A percentile compares a stretch with the other conserved stretches of the same genome.
Evolutionary conservation across 2,113 vertebrate genomes (phyloP).

Genomic region (Heloderma charlesbogerti): DNA sequence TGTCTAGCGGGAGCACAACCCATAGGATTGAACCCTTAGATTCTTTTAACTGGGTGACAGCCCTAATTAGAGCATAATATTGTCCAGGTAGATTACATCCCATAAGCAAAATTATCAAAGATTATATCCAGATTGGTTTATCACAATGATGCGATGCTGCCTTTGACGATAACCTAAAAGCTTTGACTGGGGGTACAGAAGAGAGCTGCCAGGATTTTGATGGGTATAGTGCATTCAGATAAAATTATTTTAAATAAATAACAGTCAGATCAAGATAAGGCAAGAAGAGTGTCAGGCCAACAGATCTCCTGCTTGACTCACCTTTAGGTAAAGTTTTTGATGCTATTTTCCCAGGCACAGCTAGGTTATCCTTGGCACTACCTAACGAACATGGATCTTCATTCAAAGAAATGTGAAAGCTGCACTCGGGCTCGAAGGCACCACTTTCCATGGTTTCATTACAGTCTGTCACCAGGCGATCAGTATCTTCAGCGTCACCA

Average conservation of each 20-base stretch:
- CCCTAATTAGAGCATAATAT: not conserved
- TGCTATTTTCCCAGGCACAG: conserved; percentile 52
- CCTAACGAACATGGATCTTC: conserved; percentile 55
- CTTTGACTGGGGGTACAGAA: not conserved
- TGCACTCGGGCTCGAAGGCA: not conserved
- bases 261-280: not conserved
- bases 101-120: not conserved
- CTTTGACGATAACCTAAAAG: not conserved
- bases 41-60: not conserved
- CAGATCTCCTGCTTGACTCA: conserved; percentile 55
- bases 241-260: no score
- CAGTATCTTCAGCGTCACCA: conserved; percentile 73
- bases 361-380: conserved; percentile 57
- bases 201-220: no score
- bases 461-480: conserved; percentile 23
- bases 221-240: no score
- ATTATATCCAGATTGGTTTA: no score
- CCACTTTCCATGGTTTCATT: conserved; percentile 41
- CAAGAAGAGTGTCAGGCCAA: not conserved
- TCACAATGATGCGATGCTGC: no score
- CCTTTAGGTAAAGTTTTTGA: conserved; percentile 67
- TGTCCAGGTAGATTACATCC: not conserved
- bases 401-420: conserved; percentile 56
- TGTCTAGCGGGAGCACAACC: no score
- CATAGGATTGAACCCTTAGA: no score